phyloP scores from a whole-genome alignment of 1,140 invertebrate species.

The Magallana angulata region DNA sequence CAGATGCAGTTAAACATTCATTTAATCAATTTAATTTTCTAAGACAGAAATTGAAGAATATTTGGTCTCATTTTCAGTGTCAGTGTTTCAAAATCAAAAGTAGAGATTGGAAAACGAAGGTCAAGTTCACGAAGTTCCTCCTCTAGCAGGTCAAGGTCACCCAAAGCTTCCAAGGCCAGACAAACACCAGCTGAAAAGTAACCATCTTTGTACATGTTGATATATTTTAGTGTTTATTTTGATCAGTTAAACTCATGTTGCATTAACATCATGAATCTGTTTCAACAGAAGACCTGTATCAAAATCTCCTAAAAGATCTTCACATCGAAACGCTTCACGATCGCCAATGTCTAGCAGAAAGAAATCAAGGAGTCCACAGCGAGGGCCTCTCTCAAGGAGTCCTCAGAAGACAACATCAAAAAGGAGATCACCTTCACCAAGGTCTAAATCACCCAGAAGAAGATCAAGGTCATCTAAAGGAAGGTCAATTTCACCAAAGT shows the following conservation, averaged over 20 bases:
- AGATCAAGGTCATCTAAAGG: constrained; percentile 42
- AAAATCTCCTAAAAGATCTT: constrained; percentile 30
- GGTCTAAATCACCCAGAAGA: constrained; percentile 3
- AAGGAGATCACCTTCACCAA: neutral
- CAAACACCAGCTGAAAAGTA: neutral
- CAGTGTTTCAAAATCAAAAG: constrained; percentile 30
- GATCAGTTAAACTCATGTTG: too few relatives aligned
- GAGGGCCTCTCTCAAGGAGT: neutral
- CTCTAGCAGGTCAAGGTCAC: constrained; percentile 33
- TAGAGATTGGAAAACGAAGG: constrained; percentile 3
- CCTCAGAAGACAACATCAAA: neutral
- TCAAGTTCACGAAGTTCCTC: constrained; percentile 52
- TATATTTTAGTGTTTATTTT: too few relatives aligned
- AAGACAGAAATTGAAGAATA: neutral
- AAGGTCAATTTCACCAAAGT: constrained; percentile 41
- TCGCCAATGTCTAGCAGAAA: constrained; percentile 27
- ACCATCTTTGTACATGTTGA: neutral
- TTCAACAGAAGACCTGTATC: constrained; percentile 12
- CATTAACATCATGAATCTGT: neutral
- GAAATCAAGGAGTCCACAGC: constrained; percentile 7
- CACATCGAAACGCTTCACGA: neutral
- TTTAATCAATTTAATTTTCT: too few relatives aligned
- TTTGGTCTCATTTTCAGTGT: constrained; percentile 7
- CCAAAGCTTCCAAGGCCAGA: neutral
- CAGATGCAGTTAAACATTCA: too few relatives aligned